phyloP scores from a whole-genome alignment of 1,140 invertebrate genomes.

The Metaphire vulgaris region DNA sequence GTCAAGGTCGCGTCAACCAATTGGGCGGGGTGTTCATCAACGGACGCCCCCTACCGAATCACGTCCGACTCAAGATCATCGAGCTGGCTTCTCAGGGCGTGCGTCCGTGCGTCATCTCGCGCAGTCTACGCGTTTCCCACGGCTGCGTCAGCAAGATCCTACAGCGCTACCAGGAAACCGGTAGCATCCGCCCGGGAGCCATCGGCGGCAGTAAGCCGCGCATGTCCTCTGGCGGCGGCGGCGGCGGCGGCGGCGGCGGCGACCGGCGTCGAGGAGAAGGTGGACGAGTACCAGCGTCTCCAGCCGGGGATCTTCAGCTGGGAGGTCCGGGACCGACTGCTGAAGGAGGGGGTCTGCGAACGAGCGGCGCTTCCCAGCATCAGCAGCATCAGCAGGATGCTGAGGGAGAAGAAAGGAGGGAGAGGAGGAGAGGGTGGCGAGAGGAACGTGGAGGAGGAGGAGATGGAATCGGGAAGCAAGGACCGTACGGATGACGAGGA shows the following conservation, averaged over 20 bases:
- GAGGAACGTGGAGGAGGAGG: not conserved
- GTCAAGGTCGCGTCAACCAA: constrained; percentile 76
- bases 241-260: too few species aligned
- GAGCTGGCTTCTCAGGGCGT: constrained; percentile 85
- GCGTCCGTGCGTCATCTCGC: constrained; percentile 84
- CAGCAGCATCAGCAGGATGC: constrained; percentile 97
- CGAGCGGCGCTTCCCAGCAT: constrained; percentile 98
- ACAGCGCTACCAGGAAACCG: constrained; percentile 54
- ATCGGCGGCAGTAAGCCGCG: constrained; percentile 99
- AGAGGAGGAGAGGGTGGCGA: not conserved
- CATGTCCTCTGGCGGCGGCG: too few species aligned
- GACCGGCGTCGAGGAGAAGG: constrained; percentile 76
- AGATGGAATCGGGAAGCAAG: not conserved
- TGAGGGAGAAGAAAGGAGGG: constrained; percentile 54
- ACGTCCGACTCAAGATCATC: constrained; percentile 74
- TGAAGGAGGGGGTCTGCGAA: constrained; percentile 93
- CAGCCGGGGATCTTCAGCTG: constrained; percentile 99
- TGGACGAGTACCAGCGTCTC: not conserved
- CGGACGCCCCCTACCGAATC: constrained; percentile 75
- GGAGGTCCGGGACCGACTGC: constrained; percentile 94
- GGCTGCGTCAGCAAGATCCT: constrained; percentile 59
- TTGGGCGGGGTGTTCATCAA: constrained; percentile 90
- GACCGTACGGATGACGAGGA: constrained; percentile 5
- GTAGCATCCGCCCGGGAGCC: constrained; percentile 95
- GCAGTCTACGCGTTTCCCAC: constrained; percentile 85